These are phyloP conservation scores for Sebastes minor DNA, from an alignment of 2,797 vertebrate genomes.

Conservation along the genomic window DNA sequence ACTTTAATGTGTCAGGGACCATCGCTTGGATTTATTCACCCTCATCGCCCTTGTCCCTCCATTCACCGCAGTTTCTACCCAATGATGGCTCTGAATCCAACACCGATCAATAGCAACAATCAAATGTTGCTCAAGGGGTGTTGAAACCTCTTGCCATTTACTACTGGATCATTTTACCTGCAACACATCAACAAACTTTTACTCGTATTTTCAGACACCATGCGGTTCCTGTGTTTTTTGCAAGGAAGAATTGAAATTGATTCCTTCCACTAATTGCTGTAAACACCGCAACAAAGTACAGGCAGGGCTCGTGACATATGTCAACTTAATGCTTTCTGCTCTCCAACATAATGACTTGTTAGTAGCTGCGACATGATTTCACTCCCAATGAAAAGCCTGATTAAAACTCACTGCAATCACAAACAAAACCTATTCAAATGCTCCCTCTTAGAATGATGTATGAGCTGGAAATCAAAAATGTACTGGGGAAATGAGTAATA, in stretches of 20 bases:
- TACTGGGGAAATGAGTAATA: not conserved
- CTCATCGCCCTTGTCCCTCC: conserved; percentile 6
- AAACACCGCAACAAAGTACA: conserved; percentile 49
- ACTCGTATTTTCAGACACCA: conserved; percentile 45
- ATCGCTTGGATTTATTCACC: conserved; percentile 34
- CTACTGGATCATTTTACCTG: conserved; percentile 47
- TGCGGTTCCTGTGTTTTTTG: not conserved
- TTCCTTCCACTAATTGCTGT: conserved; percentile 53
- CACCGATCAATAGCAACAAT: conserved; percentile 71
- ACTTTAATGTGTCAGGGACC: conserved; percentile 11
- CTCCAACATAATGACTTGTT: conserved; percentile 20
- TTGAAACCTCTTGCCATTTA: conserved; percentile 59
- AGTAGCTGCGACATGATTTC: conserved; percentile 5
- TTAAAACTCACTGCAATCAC: conserved; percentile 12
- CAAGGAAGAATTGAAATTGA: conserved; percentile 53
- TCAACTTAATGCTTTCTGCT: conserved; percentile 36
- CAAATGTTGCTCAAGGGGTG: conserved; percentile 57
- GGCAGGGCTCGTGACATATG: conserved; percentile 33
- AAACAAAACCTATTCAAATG: not conserved
- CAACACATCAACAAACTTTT: conserved; percentile 41
- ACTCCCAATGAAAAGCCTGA: not conserved
- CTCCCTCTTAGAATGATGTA: not conserved
- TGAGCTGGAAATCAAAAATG: not conserved
- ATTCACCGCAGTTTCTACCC: conserved; percentile 43
- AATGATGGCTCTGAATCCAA: conserved; percentile 54